Base-by-base conservation (phyloP, 2,888 invertebrate species). In the Griposia aprilina region DNA sequence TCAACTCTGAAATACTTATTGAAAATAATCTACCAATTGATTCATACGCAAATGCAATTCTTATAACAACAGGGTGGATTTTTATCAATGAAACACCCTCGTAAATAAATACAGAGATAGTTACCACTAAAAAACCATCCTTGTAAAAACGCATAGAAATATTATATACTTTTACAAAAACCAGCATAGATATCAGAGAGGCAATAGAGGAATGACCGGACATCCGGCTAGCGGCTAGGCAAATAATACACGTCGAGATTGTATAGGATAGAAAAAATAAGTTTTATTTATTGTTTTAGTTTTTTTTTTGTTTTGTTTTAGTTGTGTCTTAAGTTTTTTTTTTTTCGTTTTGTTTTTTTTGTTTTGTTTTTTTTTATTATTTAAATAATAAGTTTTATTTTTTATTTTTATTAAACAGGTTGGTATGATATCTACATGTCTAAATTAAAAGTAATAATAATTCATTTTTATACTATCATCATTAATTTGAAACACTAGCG, bases 121-220 rank as follows among this genome's bases (percentile, higher is more conserved):
- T 13, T 50, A 67, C 2, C 0, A 67, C 23, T 5, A 66, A 55
- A 76, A 41, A 50, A n/a, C 17, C 1, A 41, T 36, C 23, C 20
- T n/a, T 30, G 8, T 36, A 50, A 50, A 57, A 17, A 63, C 20
- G 20, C 17, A 55, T 57, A 63, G 6, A 48, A 52, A 50, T 17
- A 41, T 52, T 41, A 70, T 41, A 70, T 15, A 50, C 15, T 8
- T n/a, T n/a, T 13, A 76, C 13, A 79, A 59, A 83, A 67, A 71
- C 3, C 17, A 41, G 15, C 17, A n/a, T 13, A 66, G 23, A 66
- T 81, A 50, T 36, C 45, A 41, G 17, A 80, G 17, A 67, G 6
- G 59, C 68, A 74, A 74, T 45, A 45, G 55, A 74, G 62, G 26
- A 70, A 85, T 71, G 57, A 67, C 81, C 74, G 71, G 70, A 63